These are phyloP conservation scores for Sabatieria punctata DNA, from an alignment of 2,888 invertebrate genomes.

Conservation along the genomic window DNA sequence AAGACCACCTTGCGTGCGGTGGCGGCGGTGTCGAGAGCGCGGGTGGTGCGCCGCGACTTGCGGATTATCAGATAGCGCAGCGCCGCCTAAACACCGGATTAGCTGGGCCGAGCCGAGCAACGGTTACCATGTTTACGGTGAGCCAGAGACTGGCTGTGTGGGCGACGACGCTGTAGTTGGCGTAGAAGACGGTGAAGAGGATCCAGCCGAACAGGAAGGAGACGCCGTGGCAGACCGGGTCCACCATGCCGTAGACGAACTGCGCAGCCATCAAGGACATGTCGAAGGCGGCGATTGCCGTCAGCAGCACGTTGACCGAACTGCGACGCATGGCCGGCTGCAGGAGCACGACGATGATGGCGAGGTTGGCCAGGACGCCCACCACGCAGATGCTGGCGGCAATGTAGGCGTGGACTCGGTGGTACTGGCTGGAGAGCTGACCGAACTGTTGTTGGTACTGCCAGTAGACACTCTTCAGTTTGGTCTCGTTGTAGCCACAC, in stretches of 20 bases:
- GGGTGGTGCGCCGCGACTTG: conserved; percentile 1
- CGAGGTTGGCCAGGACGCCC: not conserved
- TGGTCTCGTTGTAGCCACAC: no score
- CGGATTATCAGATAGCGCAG: conserved; percentile 19
- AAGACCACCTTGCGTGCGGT: not conserved
- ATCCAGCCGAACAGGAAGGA: conserved; percentile 14
- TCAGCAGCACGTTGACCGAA: not conserved
- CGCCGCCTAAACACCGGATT: no score
- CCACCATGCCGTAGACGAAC: not conserved
- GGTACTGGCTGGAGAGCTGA: no score
- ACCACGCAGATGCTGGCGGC: not conserved
- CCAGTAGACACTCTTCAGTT: no score
- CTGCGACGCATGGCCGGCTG: not conserved
- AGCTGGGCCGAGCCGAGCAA: no score
- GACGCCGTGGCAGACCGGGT: not conserved
- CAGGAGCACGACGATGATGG: not conserved
- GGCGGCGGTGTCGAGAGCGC: not conserved
- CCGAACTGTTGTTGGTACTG: no score
- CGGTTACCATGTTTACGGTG: conserved; percentile 30
- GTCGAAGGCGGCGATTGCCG: not conserved
- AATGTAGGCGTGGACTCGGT: no score
- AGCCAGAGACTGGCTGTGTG: conserved; percentile 26
- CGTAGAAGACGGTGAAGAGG: conserved; percentile 24
- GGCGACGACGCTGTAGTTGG: conserved; percentile 23
- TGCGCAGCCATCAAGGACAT: not conserved